Evolutionary conservation across 2,888 invertebrate genomes (phyloP), one percentile per base, ranked within the genome.

Genomic region (Drosophila paranaensis): DNA sequence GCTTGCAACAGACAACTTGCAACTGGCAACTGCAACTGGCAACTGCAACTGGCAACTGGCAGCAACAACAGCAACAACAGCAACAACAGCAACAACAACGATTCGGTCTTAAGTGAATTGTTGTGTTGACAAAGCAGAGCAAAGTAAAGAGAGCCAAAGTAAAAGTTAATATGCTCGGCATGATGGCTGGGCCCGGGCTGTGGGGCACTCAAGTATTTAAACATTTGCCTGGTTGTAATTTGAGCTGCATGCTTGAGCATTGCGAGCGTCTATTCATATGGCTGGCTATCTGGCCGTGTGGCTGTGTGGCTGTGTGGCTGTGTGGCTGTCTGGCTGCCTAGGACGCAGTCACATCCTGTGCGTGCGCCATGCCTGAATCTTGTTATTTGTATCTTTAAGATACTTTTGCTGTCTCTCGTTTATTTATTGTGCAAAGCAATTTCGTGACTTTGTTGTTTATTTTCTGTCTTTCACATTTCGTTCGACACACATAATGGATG

Each of bases 361-460:
- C 83, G 86, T 85, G 80, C 73, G 63, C 66, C 81, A 63, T 67
- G 73, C 25, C 73, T 73, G 73, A 75, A 75, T 89, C 84, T 73
- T 13, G 58, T 30, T 66, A 55, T 66, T 84, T 89, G 89, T 84
- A 84, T 84, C 89, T 84, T 87, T 76, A 84, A 89, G 84, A 78
- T 89, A 84, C 88, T 85, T 85, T 88, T 84, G 86, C 82, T 89
- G 90, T 67, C 69, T 70, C 64, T 14, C 39, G 85, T 78, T 90
- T 86, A 90, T 90, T 90, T 86, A 82, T 86, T 88, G 83, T 78
- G 71, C 78, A 86, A 90, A 85, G 90, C 90, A 88, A 82, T 90
- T 86, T 90, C 78, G 81, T 86, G 86, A 86, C 88, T 82, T 85
- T 82, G 71, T 79, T 88, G 84, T 81, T 88, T 74, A 73, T 75